phyloP scores from a whole-genome alignment of 2,113 vertebrate species.

The Sphyrna mokarran region DNA sequence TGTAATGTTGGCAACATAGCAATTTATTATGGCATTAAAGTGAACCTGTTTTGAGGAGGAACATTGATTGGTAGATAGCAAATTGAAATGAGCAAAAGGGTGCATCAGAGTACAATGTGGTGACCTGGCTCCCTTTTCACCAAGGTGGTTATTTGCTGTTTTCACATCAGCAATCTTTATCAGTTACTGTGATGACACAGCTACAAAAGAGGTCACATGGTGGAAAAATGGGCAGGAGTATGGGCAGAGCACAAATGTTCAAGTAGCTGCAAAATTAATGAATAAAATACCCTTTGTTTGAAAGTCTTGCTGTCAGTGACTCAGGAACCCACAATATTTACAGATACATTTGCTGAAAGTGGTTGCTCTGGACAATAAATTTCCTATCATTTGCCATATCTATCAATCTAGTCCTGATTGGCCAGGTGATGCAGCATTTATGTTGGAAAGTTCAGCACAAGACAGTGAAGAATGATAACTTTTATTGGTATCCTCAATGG shows the following conservation, averaged over 20 bases:
- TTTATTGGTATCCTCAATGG: background rate
- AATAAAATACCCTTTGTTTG: no score
- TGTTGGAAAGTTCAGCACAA: background rate
- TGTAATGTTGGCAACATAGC: background rate
- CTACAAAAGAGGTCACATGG: no score
- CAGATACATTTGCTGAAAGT: no score
- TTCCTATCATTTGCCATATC: background rate
- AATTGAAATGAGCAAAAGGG: background rate
- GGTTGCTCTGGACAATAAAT: background rate
- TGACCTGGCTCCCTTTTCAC: background rate
- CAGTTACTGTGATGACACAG: background rate
- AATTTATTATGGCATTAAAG: background rate
- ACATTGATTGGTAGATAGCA: background rate
- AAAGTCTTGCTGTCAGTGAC: no score
- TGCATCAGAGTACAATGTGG: conserved; percentile 6
- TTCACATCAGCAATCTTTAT: background rate
- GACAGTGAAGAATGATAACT: background rate
- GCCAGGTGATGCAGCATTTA: background rate
- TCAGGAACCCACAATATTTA: no score
- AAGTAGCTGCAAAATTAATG: no score
- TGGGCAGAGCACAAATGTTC: no score
- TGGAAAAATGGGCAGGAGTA: no score
- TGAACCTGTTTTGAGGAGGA: background rate
- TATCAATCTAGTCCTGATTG: background rate
- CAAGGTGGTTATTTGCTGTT: background rate